phyloP scores from a whole-genome alignment of 2,113 vertebrate species.

The Rhegmatorhina hoffmannsi region DNA sequence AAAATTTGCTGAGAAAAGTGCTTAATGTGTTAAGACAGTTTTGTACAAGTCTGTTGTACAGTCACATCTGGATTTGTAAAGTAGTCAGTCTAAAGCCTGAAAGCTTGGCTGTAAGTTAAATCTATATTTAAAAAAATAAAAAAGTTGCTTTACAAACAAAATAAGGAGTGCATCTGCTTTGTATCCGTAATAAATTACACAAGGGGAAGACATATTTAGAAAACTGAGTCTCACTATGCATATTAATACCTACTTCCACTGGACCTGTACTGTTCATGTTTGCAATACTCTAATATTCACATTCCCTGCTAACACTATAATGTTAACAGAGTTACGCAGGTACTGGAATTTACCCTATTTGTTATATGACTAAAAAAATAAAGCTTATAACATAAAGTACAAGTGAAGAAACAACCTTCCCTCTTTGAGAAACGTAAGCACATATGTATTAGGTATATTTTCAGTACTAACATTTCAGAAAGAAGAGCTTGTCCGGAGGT shows the following conservation, averaged over 20 bases:
- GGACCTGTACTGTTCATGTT: neutral
- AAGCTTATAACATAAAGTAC: neutral
- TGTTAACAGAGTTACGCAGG: neutral
- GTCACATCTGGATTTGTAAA: neutral
- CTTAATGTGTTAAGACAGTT: neutral
- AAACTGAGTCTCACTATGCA: neutral
- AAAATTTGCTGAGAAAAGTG: neutral
- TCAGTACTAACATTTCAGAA: neutral
- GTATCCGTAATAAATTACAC: neutral
- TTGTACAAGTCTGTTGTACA: neutral
- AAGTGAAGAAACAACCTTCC: neutral
- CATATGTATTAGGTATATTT: neutral
- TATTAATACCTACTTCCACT: neutral
- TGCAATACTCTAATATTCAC: neutral
- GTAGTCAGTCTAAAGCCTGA: neutral
- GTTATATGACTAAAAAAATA: neutral
- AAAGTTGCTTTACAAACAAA: neutral
- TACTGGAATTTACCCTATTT: neutral
- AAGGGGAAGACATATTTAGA: neutral
- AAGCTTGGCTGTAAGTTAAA: neutral
- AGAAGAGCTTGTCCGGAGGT: neutral
- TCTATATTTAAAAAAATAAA: neutral
- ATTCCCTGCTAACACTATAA: neutral
- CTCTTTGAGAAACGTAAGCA: neutral
- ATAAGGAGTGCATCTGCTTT: neutral